A percentile compares a stretch with the other conserved stretches of the same genome.
Evolutionary conservation across 2,888 invertebrate genomes (phyloP).

Genomic region (Chloroclystis v-ata): DNA sequence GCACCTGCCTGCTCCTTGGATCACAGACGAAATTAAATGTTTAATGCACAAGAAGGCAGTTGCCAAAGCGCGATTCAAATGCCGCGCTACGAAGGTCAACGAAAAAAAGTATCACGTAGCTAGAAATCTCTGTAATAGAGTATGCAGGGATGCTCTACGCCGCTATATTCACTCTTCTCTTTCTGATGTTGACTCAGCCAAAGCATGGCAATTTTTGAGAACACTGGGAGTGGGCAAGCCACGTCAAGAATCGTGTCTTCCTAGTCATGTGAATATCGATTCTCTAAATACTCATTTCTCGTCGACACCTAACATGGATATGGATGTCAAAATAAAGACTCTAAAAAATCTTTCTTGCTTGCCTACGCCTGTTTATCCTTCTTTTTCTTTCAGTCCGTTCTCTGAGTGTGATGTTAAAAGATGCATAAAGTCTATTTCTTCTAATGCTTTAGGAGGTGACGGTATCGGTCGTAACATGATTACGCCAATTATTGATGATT

Average conservation of each 20-base stretch:
- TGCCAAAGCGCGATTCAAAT: background rate
- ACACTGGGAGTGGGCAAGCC: background rate
- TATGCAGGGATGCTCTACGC: too few species aligned
- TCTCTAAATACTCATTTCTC: background rate
- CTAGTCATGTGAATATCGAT: too few species aligned
- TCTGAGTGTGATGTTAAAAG: background rate
- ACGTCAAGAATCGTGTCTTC: background rate
- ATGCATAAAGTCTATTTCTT: background rate
- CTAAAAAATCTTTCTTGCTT: background rate
- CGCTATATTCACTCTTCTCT: too few species aligned
- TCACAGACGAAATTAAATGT: too few species aligned
- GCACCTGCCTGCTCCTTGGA: background rate
- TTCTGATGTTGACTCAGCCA: background rate
- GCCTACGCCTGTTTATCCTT: background rate
- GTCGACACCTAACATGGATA: background rate
- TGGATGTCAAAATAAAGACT: background rate
- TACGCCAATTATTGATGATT: background rate
- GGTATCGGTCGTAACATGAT: too few species aligned
- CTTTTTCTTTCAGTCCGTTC: background rate
- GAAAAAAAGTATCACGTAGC: background rate
- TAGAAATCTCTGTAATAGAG: too few species aligned
- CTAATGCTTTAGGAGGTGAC: background rate
- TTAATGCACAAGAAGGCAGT: background rate
- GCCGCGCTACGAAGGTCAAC: background rate
- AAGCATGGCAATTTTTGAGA: background rate